These are phyloP conservation scores for Caradrina kadenii DNA, from an alignment of 2,888 invertebrate genomes.

Conservation along the genomic window DNA sequence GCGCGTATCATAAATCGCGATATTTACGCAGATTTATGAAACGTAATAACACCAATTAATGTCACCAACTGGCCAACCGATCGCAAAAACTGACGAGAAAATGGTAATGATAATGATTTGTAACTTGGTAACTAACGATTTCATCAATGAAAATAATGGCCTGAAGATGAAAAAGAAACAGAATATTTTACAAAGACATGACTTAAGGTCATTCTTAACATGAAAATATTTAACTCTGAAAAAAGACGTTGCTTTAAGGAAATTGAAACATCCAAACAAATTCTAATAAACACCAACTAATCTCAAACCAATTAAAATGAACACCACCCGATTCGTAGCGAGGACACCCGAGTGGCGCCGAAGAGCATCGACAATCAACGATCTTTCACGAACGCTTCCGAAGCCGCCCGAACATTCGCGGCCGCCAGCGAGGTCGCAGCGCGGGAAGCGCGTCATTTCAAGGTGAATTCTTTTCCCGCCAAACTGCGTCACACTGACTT, in stretches of 20 bases:
- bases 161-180: not conserved
- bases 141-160: conserved; percentile 3
- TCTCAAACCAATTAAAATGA: conserved; percentile 77
- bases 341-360: conserved; percentile 70
- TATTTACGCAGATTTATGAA: conserved; percentile 62
- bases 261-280: conserved; percentile 41
- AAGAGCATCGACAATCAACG: conserved; percentile 53
- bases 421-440: conserved; percentile 86
- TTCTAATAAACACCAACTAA: conserved; percentile 69
- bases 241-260: not conserved
- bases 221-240: not conserved
- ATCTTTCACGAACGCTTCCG: conserved; percentile 65
- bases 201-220: not conserved
- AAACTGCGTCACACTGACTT: conserved; percentile 80
- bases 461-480: conserved; percentile 88
- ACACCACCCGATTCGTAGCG: conserved; percentile 70
- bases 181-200: not conserved
- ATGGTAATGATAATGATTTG: conserved; percentile 30
- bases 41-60: conserved; percentile 60
- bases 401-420: conserved; percentile 78
- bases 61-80: conserved; percentile 47
- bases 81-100: conserved; percentile 49
- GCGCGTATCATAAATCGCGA: conserved; percentile 41
- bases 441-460: conserved; percentile 87
- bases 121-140: conserved; percentile 7